phyloP scores from a whole-genome alignment of 2,797 vertebrate genomes.

The Odontamblyopus rebecca region DNA sequence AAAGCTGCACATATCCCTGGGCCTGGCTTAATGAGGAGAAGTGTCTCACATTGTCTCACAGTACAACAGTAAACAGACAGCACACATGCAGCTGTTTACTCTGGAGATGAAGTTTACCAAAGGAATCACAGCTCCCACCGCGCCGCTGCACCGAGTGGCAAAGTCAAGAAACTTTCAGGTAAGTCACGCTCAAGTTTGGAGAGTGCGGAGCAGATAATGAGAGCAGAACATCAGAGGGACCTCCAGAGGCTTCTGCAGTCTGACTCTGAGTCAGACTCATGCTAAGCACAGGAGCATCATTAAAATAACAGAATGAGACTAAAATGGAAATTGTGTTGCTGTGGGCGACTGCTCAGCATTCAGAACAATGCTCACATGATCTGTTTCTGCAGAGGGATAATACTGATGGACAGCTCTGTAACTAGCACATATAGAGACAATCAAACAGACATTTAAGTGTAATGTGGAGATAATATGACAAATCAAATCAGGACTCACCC shows the following conservation, averaged over 20 bases:
- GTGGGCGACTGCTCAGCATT: conserved; percentile 45
- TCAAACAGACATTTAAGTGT: neutral
- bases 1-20: too few relatives aligned
- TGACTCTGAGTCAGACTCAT: conserved; percentile 63
- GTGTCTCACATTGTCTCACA: conserved; percentile 45
- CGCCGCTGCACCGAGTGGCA: conserved; percentile 20
- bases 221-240: conserved; percentile 22
- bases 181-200: conserved; percentile 42
- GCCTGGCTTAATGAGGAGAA: neutral
- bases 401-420: neutral
- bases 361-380: conserved; percentile 36
- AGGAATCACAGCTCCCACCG: conserved; percentile 17
- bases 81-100: conserved; percentile 65
- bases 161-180: conserved; percentile 61
- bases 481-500: too few relatives aligned
- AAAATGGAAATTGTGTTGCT: conserved; percentile 33
- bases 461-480: neutral
- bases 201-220: conserved; percentile 24
- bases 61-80: conserved; percentile 34
- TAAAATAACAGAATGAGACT: conserved; percentile 58
- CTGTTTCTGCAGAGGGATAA: neutral
- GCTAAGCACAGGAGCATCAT: conserved; percentile 68
- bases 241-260: conserved; percentile 60
- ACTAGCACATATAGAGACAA: too few relatives aligned
- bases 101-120: conserved; percentile 49